Evolutionary conservation across 2,113 vertebrate genomes (phyloP).

Genomic region (Nerophis ophidion): DNA sequence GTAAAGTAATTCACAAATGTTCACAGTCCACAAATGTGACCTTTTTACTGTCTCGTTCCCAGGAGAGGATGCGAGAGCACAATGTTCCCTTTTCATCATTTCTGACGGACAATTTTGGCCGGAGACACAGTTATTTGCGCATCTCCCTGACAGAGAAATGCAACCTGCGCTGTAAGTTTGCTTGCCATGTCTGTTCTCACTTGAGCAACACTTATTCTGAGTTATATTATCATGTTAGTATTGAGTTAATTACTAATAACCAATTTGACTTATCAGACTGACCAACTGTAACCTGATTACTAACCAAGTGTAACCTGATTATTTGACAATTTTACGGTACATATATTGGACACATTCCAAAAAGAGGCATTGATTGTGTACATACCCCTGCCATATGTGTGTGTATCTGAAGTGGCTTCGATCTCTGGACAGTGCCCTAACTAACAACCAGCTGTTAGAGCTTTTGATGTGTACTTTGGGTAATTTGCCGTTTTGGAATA

Average conservation of each 20-base stretch:
- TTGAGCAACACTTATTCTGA: not conserved
- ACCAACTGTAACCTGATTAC: not conserved
- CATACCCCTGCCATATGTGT: too few relatives aligned
- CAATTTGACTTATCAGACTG: not conserved
- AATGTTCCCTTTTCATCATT: constrained; percentile 82
- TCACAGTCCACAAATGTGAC: not conserved
- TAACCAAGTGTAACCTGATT: not conserved
- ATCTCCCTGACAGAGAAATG: constrained; percentile 96
- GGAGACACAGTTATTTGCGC: constrained; percentile 89
- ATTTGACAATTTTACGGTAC: too few relatives aligned
- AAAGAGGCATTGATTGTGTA: too few relatives aligned
- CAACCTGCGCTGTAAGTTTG: constrained; percentile 89
- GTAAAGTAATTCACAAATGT: not conserved
- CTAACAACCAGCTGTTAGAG: too few relatives aligned
- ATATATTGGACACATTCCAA: too few relatives aligned
- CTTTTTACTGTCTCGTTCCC: not conserved
- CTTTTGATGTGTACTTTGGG: too few relatives aligned
- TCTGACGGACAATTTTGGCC: constrained; percentile 84
- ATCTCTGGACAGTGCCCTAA: too few relatives aligned
- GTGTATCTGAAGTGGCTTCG: too few relatives aligned
- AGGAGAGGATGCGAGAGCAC: constrained; percentile 67
- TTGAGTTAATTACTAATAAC: not conserved
- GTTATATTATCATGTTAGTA: too few relatives aligned
- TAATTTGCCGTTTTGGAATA: too few relatives aligned
- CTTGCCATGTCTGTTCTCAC: not conserved